A percentile compares a stretch with the other conserved stretches of the same genome.
Conservation (phyloP, 1,140 invertebrate species). For the Trachelipus rathkii region DNA sequence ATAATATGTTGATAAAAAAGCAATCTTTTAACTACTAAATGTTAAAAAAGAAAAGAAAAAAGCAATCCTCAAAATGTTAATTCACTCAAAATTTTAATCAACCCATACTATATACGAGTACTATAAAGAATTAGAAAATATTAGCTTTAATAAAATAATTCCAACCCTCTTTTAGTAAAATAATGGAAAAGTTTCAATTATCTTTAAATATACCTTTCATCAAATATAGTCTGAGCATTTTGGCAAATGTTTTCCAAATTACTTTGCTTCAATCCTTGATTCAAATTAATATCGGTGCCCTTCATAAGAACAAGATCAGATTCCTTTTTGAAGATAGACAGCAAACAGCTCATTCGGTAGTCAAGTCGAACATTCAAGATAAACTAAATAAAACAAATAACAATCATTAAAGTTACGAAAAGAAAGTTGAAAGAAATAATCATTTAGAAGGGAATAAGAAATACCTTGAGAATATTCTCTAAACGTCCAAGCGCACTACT, state of each 20-base stretch:
- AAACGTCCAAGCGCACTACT: no score
- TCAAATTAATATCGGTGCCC: neutral
- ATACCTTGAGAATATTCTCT: neutral
- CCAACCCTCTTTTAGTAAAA: no score
- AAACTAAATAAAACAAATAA: conserved; percentile 62
- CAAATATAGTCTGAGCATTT: conserved; percentile 92
- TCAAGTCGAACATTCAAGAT: conserved; percentile 94
- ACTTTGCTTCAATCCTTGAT: conserved; percentile 16
- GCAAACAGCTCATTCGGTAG: conserved; percentile 90
- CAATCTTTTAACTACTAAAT: no score
- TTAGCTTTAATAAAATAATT: no score
- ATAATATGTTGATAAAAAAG: neutral
- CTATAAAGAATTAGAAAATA: no score
- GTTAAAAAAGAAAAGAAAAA: neutral
- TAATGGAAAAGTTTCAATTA: no score
- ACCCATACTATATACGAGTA: neutral
- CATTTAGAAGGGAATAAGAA: neutral
- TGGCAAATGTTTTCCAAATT: conserved; percentile 61
- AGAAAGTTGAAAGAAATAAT: no score
- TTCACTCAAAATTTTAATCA: neutral
- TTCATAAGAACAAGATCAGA: conserved; percentile 48
- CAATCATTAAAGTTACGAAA: no score
- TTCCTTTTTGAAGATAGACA: conserved; percentile 94
- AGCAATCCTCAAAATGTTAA: neutral
- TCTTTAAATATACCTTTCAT: conserved; percentile 57